Evolutionary conservation across 2,888 invertebrate genomes (phyloP), one percentile per base, ranked within the genome.

Genomic region (Cremastobaeus sp.): DNA sequence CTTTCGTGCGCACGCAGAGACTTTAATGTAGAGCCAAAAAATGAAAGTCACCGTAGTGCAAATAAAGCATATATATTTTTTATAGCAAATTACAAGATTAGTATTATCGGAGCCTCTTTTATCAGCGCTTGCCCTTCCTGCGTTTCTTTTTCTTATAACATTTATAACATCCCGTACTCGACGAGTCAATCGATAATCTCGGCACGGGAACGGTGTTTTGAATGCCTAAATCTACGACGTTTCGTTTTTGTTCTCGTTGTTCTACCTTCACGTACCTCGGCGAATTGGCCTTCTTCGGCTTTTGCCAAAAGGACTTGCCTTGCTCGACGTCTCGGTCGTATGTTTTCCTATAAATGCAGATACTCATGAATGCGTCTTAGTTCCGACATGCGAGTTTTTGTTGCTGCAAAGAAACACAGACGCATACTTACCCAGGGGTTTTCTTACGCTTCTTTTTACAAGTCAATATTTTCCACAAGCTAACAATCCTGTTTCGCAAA

Each of bases 111-210:
- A n/a, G n/a, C n/a, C n/a, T n/a, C n/a, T 6, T 1, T 25, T 17
- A 2, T 59, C 5, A 70, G 20, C 59, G 76, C 65, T 52, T 77
- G 25, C 60, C 66, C 3, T 54, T 66, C 9, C 39, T 77, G 15
- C 41, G 77, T 3, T 66, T 76, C 75, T 80, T 80, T 52, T 81
- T 84, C 60, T 81, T 82, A 72, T 81, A 84, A 77, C 84, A 85
- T 21, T 55, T 77, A 54, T 78, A 83, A 37, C 85, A 85, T 25
- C 80, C 78, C 0, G 78, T 78, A 15, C 81, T 77, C 8, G 81
- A 70, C 17, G 78, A 76, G 37, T 80, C 84, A 2, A 80, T 79
- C 17, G 68, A 74, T 59, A 80, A 74, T 6, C 32, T 72, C 3
- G 74, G 57, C 6, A 45, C 55, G 1, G 57, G 28, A 8, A 18